Percentiles rank a stretch among this genome's conserved stretches.
phyloP scores from a whole-genome alignment of 2,888 invertebrate genomes.

The Lobophora halterata region DNA sequence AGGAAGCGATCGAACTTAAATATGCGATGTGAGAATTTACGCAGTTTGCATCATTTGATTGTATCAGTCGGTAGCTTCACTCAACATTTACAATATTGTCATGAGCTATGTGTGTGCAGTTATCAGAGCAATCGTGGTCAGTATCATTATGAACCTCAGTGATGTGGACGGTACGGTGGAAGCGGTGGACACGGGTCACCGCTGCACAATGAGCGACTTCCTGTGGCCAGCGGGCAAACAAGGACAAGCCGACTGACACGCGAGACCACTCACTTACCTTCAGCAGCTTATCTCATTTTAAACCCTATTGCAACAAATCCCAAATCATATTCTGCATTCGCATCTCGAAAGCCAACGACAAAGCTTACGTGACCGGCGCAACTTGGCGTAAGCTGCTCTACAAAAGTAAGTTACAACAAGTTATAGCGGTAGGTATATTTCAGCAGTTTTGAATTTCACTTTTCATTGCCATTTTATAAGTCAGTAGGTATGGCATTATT shows the following conservation, averaged over 20 bases:
- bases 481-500: too few species aligned
- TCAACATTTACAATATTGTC: constrained; percentile 15
- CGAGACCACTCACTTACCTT: constrained; percentile 46
- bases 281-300: constrained; percentile 37
- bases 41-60: too few species aligned
- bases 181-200: constrained; percentile 63
- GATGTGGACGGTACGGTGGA: constrained; percentile 36
- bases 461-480: constrained; percentile 10
- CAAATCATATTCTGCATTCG: constrained; percentile 17
- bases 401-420: constrained; percentile 5
- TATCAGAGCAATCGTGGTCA: constrained; percentile 22
- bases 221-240: constrained; percentile 61
- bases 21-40: too few species aligned
- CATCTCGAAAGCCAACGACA: constrained; percentile 8
- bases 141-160: constrained; percentile 29
- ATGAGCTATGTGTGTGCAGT: constrained; percentile 18
- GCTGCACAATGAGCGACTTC: constrained; percentile 71
- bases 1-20: too few species aligned
- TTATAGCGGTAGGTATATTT: constrained; percentile 5
- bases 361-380: constrained; percentile 24
- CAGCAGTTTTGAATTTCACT: constrained; percentile 13
- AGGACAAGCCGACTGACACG: constrained; percentile 64
- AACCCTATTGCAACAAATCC: constrained; percentile 27
- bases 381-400: constrained; percentile 16
- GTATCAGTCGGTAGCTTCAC: too few species aligned